A percentile compares a stretch with the other conserved stretches of the same genome.
These are phyloP conservation scores for Drosophila prosaltans DNA, from an alignment of 1,140 invertebrate species.

Conservation along the genomic window DNA sequence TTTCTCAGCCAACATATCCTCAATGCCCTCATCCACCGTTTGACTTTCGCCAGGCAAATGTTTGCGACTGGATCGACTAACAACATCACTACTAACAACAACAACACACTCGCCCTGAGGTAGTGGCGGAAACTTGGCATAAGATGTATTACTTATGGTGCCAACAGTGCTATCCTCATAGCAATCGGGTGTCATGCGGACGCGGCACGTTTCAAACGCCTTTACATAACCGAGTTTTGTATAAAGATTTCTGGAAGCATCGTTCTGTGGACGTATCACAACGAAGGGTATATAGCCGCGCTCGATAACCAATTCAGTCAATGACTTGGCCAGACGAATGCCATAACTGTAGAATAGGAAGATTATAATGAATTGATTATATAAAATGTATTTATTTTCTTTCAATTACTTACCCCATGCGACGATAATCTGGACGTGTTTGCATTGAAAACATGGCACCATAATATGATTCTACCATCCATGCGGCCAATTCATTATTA, in stretches of 20 bases:
- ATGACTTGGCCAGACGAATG: slow-evolving; percentile 86
- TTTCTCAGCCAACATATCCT: slow-evolving; percentile 83
- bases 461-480: slow-evolving; percentile 95
- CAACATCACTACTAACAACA: slow-evolving; percentile 10
- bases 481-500: slow-evolving; percentile 88
- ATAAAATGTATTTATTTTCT: not conserved
- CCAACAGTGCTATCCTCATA: slow-evolving; percentile 72
- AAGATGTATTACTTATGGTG: slow-evolving; percentile 67
- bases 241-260: slow-evolving; percentile 91
- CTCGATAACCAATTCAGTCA: slow-evolving; percentile 88
- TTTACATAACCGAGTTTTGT: slow-evolving; percentile 91
- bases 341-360: slow-evolving; percentile 84
- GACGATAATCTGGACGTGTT: slow-evolving; percentile 90
- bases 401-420: slow-evolving; percentile 87
- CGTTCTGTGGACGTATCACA: slow-evolving; percentile 93
- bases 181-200: slow-evolving; percentile 87
- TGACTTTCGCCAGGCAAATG: slow-evolving; percentile 69
- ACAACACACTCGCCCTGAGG: slow-evolving; percentile 66
- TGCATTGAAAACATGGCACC: slow-evolving; percentile 96
- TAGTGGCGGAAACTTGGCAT: slow-evolving; percentile 71
- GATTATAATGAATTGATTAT: not conserved
- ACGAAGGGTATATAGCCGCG: slow-evolving; percentile 92
- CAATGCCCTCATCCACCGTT: slow-evolving; percentile 75
- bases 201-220: slow-evolving; percentile 90
- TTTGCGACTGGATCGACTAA: slow-evolving; percentile 35